A percentile compares a stretch with the other conserved stretches of the same genome.
Conservation (phyloP, 2,888 invertebrate species). For the Cheiracanthium punctorium region DNA sequence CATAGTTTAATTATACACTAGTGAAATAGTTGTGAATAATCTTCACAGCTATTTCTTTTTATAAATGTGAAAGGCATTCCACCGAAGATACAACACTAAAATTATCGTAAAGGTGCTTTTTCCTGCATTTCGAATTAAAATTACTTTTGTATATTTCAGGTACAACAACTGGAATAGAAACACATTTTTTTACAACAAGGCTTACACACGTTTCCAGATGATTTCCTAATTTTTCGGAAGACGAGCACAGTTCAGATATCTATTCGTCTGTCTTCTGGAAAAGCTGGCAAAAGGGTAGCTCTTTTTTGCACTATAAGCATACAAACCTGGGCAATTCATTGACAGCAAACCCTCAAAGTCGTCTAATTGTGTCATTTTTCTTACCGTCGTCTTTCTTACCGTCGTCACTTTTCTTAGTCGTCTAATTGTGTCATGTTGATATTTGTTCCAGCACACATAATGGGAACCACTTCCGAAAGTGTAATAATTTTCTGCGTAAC, state of each 20-base stretch:
- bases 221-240: not conserved
- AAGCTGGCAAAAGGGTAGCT: slow-evolving; percentile 2
- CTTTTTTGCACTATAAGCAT: not conserved
- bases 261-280: not conserved
- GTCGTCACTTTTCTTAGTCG: too few relatives aligned
- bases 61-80: slow-evolving; percentile 4
- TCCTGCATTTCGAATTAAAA: not conserved
- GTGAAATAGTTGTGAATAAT: too few relatives aligned
- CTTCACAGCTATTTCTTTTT: not conserved
- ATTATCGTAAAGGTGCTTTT: not conserved
- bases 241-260: not conserved
- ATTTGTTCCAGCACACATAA: not conserved
- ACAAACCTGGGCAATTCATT: slow-evolving; percentile 5
- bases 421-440: too few relatives aligned
- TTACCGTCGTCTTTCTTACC: too few relatives aligned
- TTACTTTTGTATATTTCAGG: not conserved
- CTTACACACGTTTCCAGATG: not conserved
- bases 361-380: not conserved
- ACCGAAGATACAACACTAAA: slow-evolving; percentile 1
- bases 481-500: slow-evolving; percentile 16
- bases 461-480: slow-evolving; percentile 14
- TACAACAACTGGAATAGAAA: slow-evolving; percentile 21
- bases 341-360: not conserved
- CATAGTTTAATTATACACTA: too few relatives aligned
- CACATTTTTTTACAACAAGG: not conserved